Evolutionary conservation across 2,888 invertebrate genomes (phyloP), one percentile per base, ranked within the genome.

Genomic region (Xylophagus ater): DNA sequence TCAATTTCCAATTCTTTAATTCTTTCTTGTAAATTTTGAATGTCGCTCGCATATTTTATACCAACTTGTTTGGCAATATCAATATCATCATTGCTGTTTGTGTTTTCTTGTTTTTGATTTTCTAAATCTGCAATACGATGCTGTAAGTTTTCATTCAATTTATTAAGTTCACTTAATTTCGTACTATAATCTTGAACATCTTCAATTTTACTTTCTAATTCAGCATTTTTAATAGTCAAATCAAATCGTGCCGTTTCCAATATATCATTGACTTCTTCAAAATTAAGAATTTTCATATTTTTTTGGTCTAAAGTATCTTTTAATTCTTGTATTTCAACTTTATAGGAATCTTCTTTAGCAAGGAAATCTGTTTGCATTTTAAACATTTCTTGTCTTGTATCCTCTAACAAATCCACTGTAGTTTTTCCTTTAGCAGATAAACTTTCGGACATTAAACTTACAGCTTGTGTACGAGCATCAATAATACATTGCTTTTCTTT

Each of bases 401-500:
- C 82, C 59, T 86, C 84, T 34, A 85, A 67, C 47, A 80, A 73
- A 52, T 77, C 74, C 43, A 84, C 62, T 8, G 81, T 76, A 50
- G 72, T 74, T 67, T 81, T 83, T 38, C 78, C 74, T 67, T 55
- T 54, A 8, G 45, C 37, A 4, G 67, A 67, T 41, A 83, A 66
- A 60, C 76, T 80, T 50, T 81, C 82, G 5, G 81, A 76, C 73
- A 84, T 78, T 30, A 84, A 66, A 13, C 80, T 76, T 29, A 80
- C 74, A 19, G 88, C 85, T 65, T 78, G 78, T 51, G 84, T 84
- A 58, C 85, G 73, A 4, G 85, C 78, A 60, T 81, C 78, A 53
- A 88, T 81, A 35, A 88, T 81, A 53, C 81, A 79, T 62, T 86
- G 84, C 59, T 87, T 83, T 62, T 87, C 84, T 54, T 76, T 78